A percentile compares a stretch with the other conserved stretches of the same genome.
These are phyloP conservation scores for Macrotrachela quadricornifera DNA, from an alignment of 1,140 invertebrate genomes.

Conservation along the genomic window DNA sequence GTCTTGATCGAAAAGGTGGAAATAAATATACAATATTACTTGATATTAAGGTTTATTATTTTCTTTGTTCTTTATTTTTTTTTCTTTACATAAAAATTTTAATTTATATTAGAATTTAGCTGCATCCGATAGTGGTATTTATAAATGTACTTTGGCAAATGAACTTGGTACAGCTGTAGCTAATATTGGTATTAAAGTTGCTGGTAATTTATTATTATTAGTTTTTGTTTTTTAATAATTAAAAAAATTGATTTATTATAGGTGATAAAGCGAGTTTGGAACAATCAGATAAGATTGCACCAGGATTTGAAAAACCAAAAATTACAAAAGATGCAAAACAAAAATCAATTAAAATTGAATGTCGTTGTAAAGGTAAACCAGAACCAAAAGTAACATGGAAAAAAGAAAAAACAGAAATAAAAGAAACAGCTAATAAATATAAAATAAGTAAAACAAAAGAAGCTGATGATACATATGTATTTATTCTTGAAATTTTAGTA, in stretches of 20 bases:
- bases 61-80: background rate
- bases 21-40: constrained; percentile 3
- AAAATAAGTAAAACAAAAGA: constrained; percentile 5
- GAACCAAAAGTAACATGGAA: constrained; percentile 4
- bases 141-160: constrained; percentile 7
- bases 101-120: background rate
- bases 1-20: background rate
- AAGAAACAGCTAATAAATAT: constrained; percentile 1
- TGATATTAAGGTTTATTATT: constrained; percentile 1
- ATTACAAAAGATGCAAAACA: constrained; percentile 3
- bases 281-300: constrained; percentile 1
- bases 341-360: constrained; percentile 1
- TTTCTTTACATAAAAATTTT: too few species aligned
- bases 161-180: constrained; percentile 7
- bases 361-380: constrained; percentile 2
- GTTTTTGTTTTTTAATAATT: too few species aligned
- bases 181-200: constrained; percentile 5
- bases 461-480: constrained; percentile 1
- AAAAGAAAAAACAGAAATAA: constrained; percentile 4
- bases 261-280: background rate
- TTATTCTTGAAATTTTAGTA: background rate
- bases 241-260: background rate
- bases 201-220: background rate
- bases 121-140: constrained; percentile 5
- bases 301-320: constrained; percentile 5